phyloP scores from a whole-genome alignment of 30 jellyfish, hydroid and myxozoan species.

The Cassiopea xamachana region DNA sequence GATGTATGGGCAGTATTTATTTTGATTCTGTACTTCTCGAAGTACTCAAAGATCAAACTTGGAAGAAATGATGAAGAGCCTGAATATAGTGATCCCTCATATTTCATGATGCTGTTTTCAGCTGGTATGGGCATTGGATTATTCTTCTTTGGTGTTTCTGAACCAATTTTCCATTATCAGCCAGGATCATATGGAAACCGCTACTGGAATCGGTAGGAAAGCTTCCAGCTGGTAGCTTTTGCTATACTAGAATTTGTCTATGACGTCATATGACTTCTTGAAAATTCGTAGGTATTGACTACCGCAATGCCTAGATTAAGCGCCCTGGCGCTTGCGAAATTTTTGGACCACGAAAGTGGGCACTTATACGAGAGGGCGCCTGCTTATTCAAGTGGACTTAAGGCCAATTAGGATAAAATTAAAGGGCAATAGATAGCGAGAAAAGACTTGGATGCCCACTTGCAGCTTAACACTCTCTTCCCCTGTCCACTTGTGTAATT shows the following conservation, averaged over 20 bases:
- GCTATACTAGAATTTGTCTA: neutral
- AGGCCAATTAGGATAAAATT: too few species aligned
- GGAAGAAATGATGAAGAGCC: conserved; percentile 94
- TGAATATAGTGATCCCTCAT: conserved; percentile 85
- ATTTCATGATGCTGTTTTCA: conserved; percentile 93
- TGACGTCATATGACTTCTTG: too few species aligned
- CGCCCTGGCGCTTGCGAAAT: too few species aligned
- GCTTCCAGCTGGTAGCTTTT: neutral
- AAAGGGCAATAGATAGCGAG: too few species aligned
- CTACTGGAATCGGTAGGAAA: conserved; percentile 80
- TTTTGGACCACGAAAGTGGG: too few species aligned
- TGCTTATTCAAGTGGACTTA: too few species aligned
- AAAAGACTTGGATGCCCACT: too few species aligned
- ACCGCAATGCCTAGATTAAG: too few species aligned
- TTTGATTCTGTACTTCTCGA: conserved; percentile 80
- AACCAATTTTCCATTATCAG: conserved; percentile 82
- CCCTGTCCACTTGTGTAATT: too few species aligned
- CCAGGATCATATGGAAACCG: conserved; percentile 86
- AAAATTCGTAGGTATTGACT: too few species aligned
- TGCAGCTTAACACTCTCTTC: too few species aligned
- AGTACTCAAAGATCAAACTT: conserved; percentile 74
- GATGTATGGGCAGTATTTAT: conserved; percentile 94
- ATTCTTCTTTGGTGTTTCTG: conserved; percentile 97
- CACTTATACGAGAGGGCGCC: too few species aligned
- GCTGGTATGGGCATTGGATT: conserved; percentile 96